Conservation (phyloP, 2,888 invertebrate genomes). For the Tetrapedia diversipes region DNA sequence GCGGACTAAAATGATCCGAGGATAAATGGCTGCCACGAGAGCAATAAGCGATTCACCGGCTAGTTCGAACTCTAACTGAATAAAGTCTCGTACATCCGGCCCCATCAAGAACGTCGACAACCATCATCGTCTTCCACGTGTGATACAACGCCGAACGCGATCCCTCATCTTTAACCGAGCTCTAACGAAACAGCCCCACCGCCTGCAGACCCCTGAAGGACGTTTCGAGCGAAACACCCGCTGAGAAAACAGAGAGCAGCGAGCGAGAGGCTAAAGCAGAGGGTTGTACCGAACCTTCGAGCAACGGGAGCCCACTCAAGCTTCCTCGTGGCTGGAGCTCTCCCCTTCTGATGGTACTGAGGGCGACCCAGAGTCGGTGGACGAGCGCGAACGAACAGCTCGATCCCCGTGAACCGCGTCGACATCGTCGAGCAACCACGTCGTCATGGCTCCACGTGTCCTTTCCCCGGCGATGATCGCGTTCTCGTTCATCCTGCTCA, state of each 20-base stretch:
- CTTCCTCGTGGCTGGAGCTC: constrained; percentile 42
- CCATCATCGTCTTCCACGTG: constrained; percentile 51
- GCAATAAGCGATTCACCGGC: constrained; percentile 21
- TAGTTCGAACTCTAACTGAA: not conserved
- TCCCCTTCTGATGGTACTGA: constrained; percentile 64
- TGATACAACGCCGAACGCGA: not conserved
- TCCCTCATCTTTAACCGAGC: not conserved
- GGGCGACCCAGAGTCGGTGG: constrained; percentile 57
- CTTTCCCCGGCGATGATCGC: constrained; percentile 42
- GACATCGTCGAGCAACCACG: constrained; percentile 44
- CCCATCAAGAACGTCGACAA: no score
- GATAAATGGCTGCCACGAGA: constrained; percentile 12
- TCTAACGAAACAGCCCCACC: no score
- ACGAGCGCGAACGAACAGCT: constrained; percentile 57
- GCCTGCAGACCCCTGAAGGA: no score
- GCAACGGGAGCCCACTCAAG: constrained; percentile 29
- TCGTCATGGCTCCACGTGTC: constrained; percentile 42
- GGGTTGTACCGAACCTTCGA: constrained; percentile 3
- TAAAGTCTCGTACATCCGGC: not conserved
- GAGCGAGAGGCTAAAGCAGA: constrained; percentile 8
- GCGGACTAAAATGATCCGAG: not conserved
- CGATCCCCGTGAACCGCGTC: constrained; percentile 45
- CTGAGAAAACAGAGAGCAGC: not conserved
- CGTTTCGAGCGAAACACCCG: not conserved
- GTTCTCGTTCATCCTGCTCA: constrained; percentile 22